Evolutionary conservation across 2,888 invertebrate genomes (phyloP), one percentile per base, ranked within the genome.

Genomic region (Agelastica alni): DNA sequence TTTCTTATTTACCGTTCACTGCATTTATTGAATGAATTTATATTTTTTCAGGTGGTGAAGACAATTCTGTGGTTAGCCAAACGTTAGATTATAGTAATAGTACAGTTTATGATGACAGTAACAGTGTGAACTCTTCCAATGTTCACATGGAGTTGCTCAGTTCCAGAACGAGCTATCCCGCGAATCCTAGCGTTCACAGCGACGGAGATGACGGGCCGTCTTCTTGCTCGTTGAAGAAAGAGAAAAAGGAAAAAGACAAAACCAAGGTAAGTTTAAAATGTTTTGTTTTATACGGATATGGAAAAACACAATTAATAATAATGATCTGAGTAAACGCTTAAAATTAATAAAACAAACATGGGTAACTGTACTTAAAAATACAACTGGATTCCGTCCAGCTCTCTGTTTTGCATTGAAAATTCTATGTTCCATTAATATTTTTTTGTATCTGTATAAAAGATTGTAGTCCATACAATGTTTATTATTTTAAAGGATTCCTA

Each of bases 81-180:
- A 76, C 75, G 2, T 68, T 76, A 64, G 84, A 83, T 68, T 77
- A 80, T 28, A 80, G 80, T 58, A 80, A 77, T 53, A 78, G 76
- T 53, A 77, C 77, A 4, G 75, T 76, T 1, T 79, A 80, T 56
- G 81, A 81, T 62, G 81, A 81, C 55, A 79, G 78, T 48, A 79
- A 77, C 18, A 81, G 81, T 56, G 74, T 81, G 18, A 81, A 81
- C 3, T 81, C 81, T 31, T 82, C 81, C 1, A 80, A 81, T 63
- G 79, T 81, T 32, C 80, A 81, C 61, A 75, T 81, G 69, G 81
- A 82, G 58, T 67, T 79, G 73, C 70, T 70, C 74, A 82, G 73
- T 78, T 82, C 74, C 78, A 83, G 75, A 74, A 80, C 74, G 51
- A 72, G 74, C 77, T 82, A 74, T 79, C 82, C 73, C 73, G 79